Evolutionary conservation across 2,888 invertebrate species (phyloP), one percentile per base, ranked within the genome.

Genomic region (Exocentrus adspersus): DNA sequence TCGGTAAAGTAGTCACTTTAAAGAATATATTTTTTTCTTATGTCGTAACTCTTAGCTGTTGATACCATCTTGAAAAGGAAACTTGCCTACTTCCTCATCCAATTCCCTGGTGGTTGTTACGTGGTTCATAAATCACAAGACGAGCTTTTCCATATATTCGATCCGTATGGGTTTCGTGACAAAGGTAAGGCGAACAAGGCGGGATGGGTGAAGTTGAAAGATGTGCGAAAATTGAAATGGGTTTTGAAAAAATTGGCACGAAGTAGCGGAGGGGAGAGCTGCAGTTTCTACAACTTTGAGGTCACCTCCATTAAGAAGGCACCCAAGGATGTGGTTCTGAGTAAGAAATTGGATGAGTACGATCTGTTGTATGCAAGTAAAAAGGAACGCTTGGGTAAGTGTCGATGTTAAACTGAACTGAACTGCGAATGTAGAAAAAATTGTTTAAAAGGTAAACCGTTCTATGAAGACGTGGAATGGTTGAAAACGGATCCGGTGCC

Each of bases 111-210:
- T 56, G 84, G 85, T 28, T 87, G 86, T 69, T 84, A 86, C 77
- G 88, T 87, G 0, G 77, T 90, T 17, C 87, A 86, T 67, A 85
- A 85, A 63, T 56, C 70, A 9, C 78, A 80, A 0, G 86, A 87
- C 45, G 86, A 86, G 7, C 84, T 80, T 57, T 88, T 82, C 69
- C 88, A 90, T 73, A 75, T 90, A 1, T 90, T 90, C 72, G 89
- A 90, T 77, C 86, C 90, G 0, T 89, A 89, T 70, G 76, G 75
- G 5, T 61, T 70, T 9, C 64, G 69, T 2, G 48, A 58, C 9
- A 60, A 51, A 4, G 65, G 68, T 41, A 65, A 56, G n/a, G 52
- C 42, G 48, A 72, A 28, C 46, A 52, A 75, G 81, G 85, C 86
- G 0, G 78, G 84, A 0, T 87, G 87, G 87, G 83, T 85, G 0